Evolutionary conservation across 2,888 invertebrate species (phyloP).

Genomic region (Parochlus steinenii): DNA sequence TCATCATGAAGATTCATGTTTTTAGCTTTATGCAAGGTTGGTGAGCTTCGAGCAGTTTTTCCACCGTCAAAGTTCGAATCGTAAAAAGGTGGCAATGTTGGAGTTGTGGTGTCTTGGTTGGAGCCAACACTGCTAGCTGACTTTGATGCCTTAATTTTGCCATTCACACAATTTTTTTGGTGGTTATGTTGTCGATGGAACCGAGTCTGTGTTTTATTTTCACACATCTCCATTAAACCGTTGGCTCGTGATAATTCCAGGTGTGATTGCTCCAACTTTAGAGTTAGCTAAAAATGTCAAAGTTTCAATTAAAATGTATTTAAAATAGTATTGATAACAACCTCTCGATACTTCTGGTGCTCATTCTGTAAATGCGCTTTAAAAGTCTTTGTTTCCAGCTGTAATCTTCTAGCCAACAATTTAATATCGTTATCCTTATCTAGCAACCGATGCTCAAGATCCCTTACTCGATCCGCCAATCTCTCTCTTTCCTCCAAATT

Average conservation of each 20-base stretch:
- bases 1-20: too few relatives aligned
- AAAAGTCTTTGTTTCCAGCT: constrained; percentile 56
- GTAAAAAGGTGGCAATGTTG: too few relatives aligned
- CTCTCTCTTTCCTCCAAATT: constrained; percentile 59
- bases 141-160: too few relatives aligned
- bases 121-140: too few relatives aligned
- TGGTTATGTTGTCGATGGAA: too few relatives aligned
- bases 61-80: too few relatives aligned
- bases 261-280: not conserved
- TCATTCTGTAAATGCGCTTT: constrained; percentile 53
- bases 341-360: constrained; percentile 50
- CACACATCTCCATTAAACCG: too few relatives aligned
- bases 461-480: constrained; percentile 42
- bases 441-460: constrained; percentile 35
- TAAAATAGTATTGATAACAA: constrained; percentile 44
- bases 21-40: too few relatives aligned
- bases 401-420: constrained; percentile 48
- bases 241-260: not conserved
- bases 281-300: not conserved
- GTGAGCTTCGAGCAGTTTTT: too few relatives aligned
- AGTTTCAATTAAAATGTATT: constrained; percentile 12
- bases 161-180: too few relatives aligned
- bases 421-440: constrained; percentile 47
- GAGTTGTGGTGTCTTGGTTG: too few relatives aligned
- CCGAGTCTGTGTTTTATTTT: too few relatives aligned